phyloP scores from a whole-genome alignment of 2,797 vertebrate genomes.

The Scarus forsteni region DNA sequence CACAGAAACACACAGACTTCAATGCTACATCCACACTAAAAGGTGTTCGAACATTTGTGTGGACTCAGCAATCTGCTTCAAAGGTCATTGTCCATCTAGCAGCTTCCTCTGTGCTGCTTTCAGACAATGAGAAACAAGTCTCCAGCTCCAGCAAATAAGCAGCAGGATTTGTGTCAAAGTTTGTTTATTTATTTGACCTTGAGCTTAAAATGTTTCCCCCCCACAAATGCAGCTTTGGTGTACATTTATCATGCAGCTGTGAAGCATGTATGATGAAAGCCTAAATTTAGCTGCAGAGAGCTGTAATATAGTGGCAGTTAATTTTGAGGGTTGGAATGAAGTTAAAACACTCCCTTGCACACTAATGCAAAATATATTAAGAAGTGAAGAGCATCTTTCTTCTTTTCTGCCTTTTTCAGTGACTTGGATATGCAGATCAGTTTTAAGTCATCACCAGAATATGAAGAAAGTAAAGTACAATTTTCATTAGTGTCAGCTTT shows the following conservation, averaged over 20 bases:
- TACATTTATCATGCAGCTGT: conserved; percentile 13
- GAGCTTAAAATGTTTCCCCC: conserved; percentile 39
- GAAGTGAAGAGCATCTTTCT: conserved; percentile 14
- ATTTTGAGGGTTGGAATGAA: conserved; percentile 14
- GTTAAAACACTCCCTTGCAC: conserved; percentile 5
- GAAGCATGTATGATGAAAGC: conserved; percentile 5
- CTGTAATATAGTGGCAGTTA: conserved; percentile 8
- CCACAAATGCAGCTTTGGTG: conserved; percentile 11
- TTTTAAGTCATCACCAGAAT: conserved; percentile 6
- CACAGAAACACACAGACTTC: background rate
- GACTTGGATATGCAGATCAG: conserved; percentile 1
- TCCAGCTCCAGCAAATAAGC: conserved; percentile 19
- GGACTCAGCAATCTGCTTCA: conserved; percentile 27
- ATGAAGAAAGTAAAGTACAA: background rate
- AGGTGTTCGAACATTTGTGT: conserved; percentile 18
- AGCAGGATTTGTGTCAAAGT: conserved; percentile 45
- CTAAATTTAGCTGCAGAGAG: background rate
- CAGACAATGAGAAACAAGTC: conserved; percentile 21
- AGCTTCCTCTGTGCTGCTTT: conserved; percentile 22
- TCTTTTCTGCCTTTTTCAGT: background rate
- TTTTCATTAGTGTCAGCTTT: conserved; percentile 7
- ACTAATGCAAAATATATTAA: conserved; percentile 7
- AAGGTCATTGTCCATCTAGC: conserved; percentile 31
- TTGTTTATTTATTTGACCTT: conserved; percentile 59
- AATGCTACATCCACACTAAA: conserved; percentile 12